A percentile compares a stretch with the other conserved stretches of the same genome.
phyloP scores from a whole-genome alignment of 2,113 vertebrate species.

The Balaeniceps rex region DNA sequence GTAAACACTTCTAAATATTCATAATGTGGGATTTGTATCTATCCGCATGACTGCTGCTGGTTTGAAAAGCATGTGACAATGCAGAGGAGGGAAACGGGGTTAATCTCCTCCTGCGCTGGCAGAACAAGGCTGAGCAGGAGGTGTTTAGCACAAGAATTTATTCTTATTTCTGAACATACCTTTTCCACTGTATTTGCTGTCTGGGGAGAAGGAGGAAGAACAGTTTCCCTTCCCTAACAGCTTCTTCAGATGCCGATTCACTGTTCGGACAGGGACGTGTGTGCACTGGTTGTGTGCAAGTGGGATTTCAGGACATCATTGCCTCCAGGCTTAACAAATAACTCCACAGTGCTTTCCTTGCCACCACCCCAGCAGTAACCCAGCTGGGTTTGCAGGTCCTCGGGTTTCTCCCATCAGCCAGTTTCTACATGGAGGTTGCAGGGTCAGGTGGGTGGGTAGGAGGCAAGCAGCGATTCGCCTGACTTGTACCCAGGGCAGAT shows the following conservation, averaged over 20 bases:
- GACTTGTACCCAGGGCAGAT: background rate
- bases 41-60: background rate
- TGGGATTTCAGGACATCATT: background rate
- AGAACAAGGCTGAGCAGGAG: background rate
- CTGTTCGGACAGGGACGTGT: background rate
- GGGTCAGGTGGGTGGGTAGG: background rate
- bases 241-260: background rate
- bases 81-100: background rate
- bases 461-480: background rate
- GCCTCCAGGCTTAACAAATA: background rate
- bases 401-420: background rate
- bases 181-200: background rate
- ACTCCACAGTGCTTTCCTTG: accelerated
- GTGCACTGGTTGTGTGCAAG: background rate
- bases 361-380: background rate
- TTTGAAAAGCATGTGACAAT: background rate
- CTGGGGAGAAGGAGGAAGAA: background rate
- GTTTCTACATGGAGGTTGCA: background rate
- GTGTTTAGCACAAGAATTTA: background rate
- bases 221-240: background rate
- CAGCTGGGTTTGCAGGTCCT: background rate
- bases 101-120: background rate
- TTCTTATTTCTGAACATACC: background rate
- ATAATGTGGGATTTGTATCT: background rate
- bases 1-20: background rate